Percentiles rank a stretch among this genome's conserved stretches.
phyloP scores from a whole-genome alignment of 1,140 invertebrate genomes.

The Trichomalopsis sarcophagae region DNA sequence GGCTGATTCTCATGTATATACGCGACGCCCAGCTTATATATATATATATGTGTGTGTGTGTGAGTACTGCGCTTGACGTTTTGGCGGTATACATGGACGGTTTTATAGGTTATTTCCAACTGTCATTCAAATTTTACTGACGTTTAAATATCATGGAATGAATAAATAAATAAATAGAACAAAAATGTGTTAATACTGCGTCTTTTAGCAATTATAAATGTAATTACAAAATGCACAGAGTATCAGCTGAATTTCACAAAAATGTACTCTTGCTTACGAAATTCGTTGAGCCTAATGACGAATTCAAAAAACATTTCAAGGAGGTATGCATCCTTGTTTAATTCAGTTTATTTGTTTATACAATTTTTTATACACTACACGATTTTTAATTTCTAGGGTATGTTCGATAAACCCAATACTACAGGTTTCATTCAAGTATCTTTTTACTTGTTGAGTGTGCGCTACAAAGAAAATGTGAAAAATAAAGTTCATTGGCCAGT shows the following conservation, averaged over 20 bases:
- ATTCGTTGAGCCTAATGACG: constrained; percentile 59
- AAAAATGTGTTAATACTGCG: neutral
- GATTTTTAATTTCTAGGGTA: constrained; percentile 63
- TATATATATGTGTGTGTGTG: neutral
- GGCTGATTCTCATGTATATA: neutral
- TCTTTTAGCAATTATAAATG: neutral
- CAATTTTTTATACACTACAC: constrained; percentile 8
- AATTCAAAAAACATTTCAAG: constrained; percentile 66
- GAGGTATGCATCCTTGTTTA: constrained; percentile 55
- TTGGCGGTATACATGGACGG: constrained; percentile 20
- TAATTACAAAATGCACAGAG: constrained; percentile 48
- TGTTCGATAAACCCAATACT: constrained; percentile 75
- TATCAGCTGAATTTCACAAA: constrained; percentile 58
- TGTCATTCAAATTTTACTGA: constrained; percentile 1
- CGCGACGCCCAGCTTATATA: neutral
- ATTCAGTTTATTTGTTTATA: constrained; percentile 12
- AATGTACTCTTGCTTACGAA: constrained; percentile 63
- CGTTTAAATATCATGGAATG: neutral
- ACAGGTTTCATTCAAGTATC: constrained; percentile 73
- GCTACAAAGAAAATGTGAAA: constrained; percentile 70
- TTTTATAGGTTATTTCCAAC: neutral
- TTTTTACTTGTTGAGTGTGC: constrained; percentile 71
- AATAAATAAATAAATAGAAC: neutral
- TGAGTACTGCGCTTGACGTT: neutral
- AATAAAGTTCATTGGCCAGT: constrained; percentile 74